Evolutionary conservation across 2,113 vertebrate species (phyloP), one percentile per base, ranked within the genome.

Genomic region (Acanthochromis polyacanthus): DNA sequence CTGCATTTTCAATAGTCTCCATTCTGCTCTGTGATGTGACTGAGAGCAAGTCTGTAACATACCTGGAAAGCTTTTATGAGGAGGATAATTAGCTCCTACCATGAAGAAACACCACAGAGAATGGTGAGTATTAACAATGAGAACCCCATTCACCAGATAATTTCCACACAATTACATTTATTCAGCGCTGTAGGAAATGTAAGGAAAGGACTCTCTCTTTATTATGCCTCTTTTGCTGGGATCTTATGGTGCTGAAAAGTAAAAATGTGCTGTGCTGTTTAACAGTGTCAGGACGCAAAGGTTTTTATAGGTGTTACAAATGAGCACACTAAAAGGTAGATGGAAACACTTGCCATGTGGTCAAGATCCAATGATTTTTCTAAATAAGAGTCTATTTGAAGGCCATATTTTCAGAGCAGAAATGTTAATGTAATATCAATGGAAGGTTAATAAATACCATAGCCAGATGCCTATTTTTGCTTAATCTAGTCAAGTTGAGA

Each of bases 31-130:
- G 10, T 60, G 67, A 70, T 50, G 15, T 30, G 62, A 68, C 38
- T 28, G 40, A 78, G 58, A 30, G 76, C 8, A 11, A 19, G 20
- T 43, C 20, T 86, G 5, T 67, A 40, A 78, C 77, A 38, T 61
- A 71, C 67, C 28, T 71, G 63, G 23, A 12, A 25, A 74, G 60
- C 57, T 76, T 73, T 73, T 77, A 63, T 83, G 38, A 78, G 30
- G 10, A 48, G n/a, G 59, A 78, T 89, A 85, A 90, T 91, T 86
- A 81, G 25, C 48, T 74, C 66, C 15, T 56, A 8, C 23, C 28
- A 43, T 52, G 12, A 58, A 69, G 38, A 69, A 32, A 71, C 25
- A 38, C n/a, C 25, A 40, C 22, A 28, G 56, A 77, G 28, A 50
- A 38, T n/a, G 15, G 51, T 48, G 59, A 64, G 51, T 70, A 77